These are phyloP conservation scores for Telmatherina bonti DNA, from an alignment of 2,797 vertebrate genomes.

Conservation along the genomic window DNA sequence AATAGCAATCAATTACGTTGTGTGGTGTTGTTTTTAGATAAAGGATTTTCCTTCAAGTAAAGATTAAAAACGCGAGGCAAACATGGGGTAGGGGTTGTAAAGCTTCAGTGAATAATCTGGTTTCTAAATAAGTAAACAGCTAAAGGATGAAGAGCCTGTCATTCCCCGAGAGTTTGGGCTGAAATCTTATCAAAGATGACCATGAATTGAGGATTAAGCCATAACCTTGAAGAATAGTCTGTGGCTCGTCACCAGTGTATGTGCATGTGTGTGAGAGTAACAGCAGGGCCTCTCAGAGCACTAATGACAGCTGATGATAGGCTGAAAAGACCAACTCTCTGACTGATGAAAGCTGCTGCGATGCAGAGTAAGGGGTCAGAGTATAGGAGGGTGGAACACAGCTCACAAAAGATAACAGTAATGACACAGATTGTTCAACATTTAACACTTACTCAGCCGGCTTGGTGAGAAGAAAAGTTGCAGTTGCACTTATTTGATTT, in stretches of 20 bases:
- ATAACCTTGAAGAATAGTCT: conserved; percentile 61
- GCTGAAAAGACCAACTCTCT: conserved; percentile 61
- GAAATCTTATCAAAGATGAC: conserved; percentile 46
- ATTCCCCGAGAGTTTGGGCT: conserved; percentile 17
- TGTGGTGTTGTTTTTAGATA: conserved; percentile 55
- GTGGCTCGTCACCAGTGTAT: conserved; percentile 46
- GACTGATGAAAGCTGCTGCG: conserved; percentile 74
- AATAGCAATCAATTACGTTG: conserved; percentile 69
- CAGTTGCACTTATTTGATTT: neutral
- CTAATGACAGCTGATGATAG: conserved; percentile 78
- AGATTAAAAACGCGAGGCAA: conserved; percentile 49
- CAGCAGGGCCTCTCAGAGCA: conserved; percentile 64
- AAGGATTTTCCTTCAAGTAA: conserved; percentile 49
- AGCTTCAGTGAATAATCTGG: conserved; percentile 19
- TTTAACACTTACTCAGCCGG: conserved; percentile 56
- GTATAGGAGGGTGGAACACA: conserved; percentile 34
- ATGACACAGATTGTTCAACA: conserved; percentile 49
- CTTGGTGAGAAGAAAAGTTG: conserved; percentile 8
- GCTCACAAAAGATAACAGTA: conserved; percentile 55
- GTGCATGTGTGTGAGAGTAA: conserved; percentile 47
- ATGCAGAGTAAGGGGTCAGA: conserved; percentile 58
- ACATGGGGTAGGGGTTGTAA: conserved; percentile 32
- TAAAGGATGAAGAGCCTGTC: conserved; percentile 11
- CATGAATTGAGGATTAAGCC: conserved; percentile 30
- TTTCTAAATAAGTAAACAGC: conserved; percentile 18